A percentile compares a stretch with the other conserved stretches of the same genome.
Evolutionary conservation across 2,888 invertebrate genomes (phyloP).

Genomic region (Spisula solida): DNA sequence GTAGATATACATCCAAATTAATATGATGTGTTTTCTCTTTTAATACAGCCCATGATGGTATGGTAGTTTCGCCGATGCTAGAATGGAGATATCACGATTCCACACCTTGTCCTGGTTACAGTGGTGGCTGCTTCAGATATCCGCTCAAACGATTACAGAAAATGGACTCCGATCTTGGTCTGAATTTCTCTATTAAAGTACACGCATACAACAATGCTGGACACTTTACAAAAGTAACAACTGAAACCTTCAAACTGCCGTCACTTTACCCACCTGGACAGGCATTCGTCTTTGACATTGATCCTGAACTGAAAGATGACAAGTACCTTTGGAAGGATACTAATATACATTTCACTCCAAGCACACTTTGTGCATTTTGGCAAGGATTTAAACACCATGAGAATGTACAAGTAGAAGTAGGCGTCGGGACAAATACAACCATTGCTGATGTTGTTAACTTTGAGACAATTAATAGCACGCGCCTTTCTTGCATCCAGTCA

Average conservation of each 20-base stretch:
- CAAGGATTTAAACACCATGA: conserved; percentile 60
- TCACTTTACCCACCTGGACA: conserved; percentile 70
- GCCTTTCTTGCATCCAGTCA: conserved; percentile 25
- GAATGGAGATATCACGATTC: conserved; percentile 57
- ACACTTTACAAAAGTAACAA: conserved; percentile 42
- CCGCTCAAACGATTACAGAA: conserved; percentile 53
- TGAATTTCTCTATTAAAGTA: conserved; percentile 52
- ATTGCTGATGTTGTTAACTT: conserved; percentile 42
- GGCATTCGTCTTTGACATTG: conserved; percentile 61
- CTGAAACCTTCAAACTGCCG: conserved; percentile 60
- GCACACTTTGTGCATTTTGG: conserved; percentile 57
- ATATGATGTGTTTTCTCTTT: too few species aligned
- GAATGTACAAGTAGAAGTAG: conserved; percentile 49
- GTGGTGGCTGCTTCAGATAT: conserved; percentile 59
- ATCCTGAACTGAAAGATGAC: conserved; percentile 31
- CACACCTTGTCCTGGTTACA: conserved; percentile 8
- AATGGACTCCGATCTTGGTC: conserved; percentile 50
- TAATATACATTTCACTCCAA: conserved; percentile 42
- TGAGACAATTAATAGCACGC: background rate
- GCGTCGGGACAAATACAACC: conserved; percentile 35
- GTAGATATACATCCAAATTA: too few species aligned
- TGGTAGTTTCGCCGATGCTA: conserved; percentile 38
- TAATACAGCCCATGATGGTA: conserved; percentile 47
- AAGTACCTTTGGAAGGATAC: conserved; percentile 23
- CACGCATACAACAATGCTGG: conserved; percentile 69